Evolutionary conservation across 2,888 invertebrate genomes (phyloP).

Genomic region (Cylloceria caligata): DNA sequence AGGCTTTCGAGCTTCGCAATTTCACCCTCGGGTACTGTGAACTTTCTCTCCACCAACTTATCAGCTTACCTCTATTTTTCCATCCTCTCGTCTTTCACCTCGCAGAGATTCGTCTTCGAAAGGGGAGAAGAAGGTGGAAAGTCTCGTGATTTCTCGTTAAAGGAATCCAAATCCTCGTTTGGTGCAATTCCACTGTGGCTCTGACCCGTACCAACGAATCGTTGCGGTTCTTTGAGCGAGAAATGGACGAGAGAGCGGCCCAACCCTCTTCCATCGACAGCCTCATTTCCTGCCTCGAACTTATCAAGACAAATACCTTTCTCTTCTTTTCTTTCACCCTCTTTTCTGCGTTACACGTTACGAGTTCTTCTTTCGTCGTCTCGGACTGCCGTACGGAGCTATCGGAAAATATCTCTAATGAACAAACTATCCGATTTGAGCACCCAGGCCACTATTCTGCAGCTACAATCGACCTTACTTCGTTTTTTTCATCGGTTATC

Average conservation of each 20-base stretch:
- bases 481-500: constrained; percentile 72
- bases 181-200: constrained; percentile 63
- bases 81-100: constrained; percentile 26
- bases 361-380: constrained; percentile 19
- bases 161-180: constrained; percentile 75
- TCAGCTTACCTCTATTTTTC: constrained; percentile 58
- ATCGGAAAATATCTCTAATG: constrained; percentile 78
- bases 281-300: constrained; percentile 79
- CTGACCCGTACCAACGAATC: constrained; percentile 45
- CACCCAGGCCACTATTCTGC: constrained; percentile 21
- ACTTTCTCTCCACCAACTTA: constrained; percentile 22
- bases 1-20: constrained; percentile 54
- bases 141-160: constrained; percentile 75
- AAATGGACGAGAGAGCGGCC: constrained; percentile 32
- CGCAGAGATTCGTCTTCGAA: constrained; percentile 19
- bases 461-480: constrained; percentile 23
- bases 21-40: constrained; percentile 53
- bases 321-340: constrained; percentile 44
- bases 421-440: constrained; percentile 79
- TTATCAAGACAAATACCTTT: constrained; percentile 80
- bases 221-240: constrained; percentile 47
- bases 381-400: constrained; percentile 61
- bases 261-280: constrained; percentile 75
- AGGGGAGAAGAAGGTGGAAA: constrained; percentile 42
- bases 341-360: constrained; percentile 25